Percentiles rank a stretch among this genome's conserved stretches.
These are phyloP conservation scores for Xylocopa sonorina DNA, from an alignment of 1,140 invertebrate species.

Conservation along the genomic window DNA sequence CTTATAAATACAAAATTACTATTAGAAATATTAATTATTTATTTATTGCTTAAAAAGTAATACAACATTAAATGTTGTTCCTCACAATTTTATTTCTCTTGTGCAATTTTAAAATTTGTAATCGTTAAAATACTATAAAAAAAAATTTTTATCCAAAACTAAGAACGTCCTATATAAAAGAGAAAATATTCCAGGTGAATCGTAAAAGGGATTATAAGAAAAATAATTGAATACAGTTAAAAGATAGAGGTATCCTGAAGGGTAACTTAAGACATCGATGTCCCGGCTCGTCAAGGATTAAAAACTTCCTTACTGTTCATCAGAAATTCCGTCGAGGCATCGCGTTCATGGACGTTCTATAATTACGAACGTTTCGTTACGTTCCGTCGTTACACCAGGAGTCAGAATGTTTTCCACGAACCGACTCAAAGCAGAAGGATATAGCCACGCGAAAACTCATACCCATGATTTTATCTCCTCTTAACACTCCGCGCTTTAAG, in stretches of 20 bases:
- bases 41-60: no score
- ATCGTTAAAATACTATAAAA: no score
- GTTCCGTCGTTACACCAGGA: conserved; percentile 6
- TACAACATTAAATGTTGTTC: no score
- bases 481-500: conserved; percentile 22
- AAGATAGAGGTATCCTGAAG: neutral
- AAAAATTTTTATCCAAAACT: no score
- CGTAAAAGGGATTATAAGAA: no score
- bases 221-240: no score
- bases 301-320: conserved; percentile 17
- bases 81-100: no score
- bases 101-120: no score
- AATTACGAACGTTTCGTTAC: conserved; percentile 9
- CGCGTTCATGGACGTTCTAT: conserved; percentile 1
- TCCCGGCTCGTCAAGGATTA: neutral
- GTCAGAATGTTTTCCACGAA: conserved; percentile 28
- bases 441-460: conserved; percentile 5
- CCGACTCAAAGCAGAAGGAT: neutral
- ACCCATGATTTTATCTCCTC: conserved; percentile 18
- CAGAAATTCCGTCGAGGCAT: conserved; percentile 3
- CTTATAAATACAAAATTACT: no score
- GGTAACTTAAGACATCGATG: neutral
- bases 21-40: no score
- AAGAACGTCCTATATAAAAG: no score
- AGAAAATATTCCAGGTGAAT: no score